These are phyloP conservation scores for Xanthorhoe spadicearia DNA, from an alignment of 2,888 invertebrate species.

Conservation along the genomic window DNA sequence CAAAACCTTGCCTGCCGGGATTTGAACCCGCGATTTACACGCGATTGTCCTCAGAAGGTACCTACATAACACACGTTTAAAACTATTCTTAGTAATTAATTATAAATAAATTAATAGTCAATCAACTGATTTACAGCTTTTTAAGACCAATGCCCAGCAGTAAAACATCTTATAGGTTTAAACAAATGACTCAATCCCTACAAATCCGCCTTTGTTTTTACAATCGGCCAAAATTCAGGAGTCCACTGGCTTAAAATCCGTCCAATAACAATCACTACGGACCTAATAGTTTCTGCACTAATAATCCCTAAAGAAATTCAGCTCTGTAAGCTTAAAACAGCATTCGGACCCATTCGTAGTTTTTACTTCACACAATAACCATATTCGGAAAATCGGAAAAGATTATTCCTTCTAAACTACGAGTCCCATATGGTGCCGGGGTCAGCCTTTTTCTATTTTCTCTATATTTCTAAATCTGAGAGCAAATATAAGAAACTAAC, in stretches of 20 bases:
- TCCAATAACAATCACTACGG: not conserved
- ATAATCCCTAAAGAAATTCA: slow-evolving; percentile 1
- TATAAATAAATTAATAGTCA: no score
- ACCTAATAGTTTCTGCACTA: not conserved
- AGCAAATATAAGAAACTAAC: slow-evolving; percentile 7
- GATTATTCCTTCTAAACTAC: slow-evolving; percentile 22
- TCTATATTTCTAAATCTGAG: slow-evolving; percentile 18
- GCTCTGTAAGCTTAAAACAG: slow-evolving; percentile 6
- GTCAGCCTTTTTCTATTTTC: slow-evolving; percentile 24
- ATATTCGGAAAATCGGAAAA: slow-evolving; percentile 21
- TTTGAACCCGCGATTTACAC: no score
- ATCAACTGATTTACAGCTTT: no score
- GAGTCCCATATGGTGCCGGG: slow-evolving; percentile 25
- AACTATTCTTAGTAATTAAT: no score
- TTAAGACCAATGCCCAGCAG: no score
- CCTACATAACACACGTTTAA: no score
- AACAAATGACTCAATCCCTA: not conserved
- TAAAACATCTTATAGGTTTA: no score
- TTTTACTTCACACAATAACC: slow-evolving; percentile 24
- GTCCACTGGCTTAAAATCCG: not conserved
- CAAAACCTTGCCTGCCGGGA: no score
- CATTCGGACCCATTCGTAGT: slow-evolving; percentile 2
- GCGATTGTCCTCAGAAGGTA: no score
- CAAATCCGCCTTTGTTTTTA: not conserved
- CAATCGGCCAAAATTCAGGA: not conserved